These are phyloP conservation scores for Enteromius afrohamiltoni DNA, from an alignment of 2,797 vertebrate species.

Conservation along the genomic window DNA sequence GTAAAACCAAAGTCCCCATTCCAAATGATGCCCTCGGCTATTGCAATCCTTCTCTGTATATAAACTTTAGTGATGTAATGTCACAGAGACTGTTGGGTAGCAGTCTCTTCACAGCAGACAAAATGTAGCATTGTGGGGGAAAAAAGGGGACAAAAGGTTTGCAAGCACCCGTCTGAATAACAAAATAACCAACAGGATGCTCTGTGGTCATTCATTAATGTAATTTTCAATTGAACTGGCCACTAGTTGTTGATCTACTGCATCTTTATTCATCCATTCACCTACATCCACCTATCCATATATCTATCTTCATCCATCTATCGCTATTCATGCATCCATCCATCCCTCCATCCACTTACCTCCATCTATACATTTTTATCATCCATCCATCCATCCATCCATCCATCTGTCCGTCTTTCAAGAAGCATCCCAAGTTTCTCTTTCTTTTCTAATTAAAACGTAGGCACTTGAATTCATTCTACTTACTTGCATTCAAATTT, in stretches of 20 bases:
- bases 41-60: neutral
- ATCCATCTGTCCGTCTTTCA: neutral
- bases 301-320: too few species aligned
- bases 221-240: neutral
- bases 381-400: neutral
- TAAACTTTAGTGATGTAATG: constrained; percentile 14
- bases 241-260: neutral
- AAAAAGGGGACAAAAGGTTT: neutral
- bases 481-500: too few species aligned
- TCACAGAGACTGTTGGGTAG: neutral
- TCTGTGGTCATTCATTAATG: neutral
- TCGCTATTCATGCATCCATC: too few species aligned
- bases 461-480: neutral
- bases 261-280: neutral
- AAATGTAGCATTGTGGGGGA: neutral
- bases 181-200: neutral
- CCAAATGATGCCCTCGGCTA: neutral
- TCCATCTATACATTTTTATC: too few species aligned
- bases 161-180: neutral
- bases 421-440: neutral
- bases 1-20: neutral
- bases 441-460: neutral
- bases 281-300: neutral
- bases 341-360: neutral
- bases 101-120: neutral